Base-by-base conservation (phyloP, 2,797 vertebrate species). In the Chaunax sp. region DNA sequence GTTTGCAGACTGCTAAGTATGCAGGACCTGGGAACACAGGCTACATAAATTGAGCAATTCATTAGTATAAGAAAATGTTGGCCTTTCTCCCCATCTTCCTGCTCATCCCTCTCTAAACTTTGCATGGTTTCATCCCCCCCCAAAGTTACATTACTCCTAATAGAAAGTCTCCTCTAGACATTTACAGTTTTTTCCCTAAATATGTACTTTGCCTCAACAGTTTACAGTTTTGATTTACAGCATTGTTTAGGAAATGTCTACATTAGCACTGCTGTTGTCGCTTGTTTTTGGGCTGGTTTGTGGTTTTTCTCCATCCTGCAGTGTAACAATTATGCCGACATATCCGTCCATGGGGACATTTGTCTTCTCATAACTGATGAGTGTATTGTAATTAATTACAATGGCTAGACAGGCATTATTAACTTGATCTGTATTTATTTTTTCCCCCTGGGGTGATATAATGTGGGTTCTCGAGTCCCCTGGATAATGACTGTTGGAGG, bases 381-480 rank as follows among this genome's bases (percentile, higher is more conserved):
- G 75, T 85, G 72, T 75, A 85, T 89, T 88, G 82, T 84, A 86
- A 86, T 91, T 87, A 90, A 91, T 89, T 57, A 88, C 80, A 87
- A 87, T 82, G 69, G 74, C 66, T 59, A 67, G 84, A 88, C 83
- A 81, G 64, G 64, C 74, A 82, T 86, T 91, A 89, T 91, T 88
- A 89, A 89, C 81, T 88, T 90, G 86, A 90, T 88, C 74, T 79
- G 87, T 86, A 86, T 90, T 90, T 86, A 84, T 89, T 86, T 87
- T 81, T 74, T 69, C 75, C 73, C n/a, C 79, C 80, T 81, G 64
- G 61, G 72, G 83, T 79, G 69, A 75, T 87, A 81, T 83, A 79
- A 82, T 75, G 50, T 76, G 54, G 75, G 78, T 85, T 87, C 73
- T 85, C 75, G 81, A 88, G 86, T 88, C 78, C 81, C 82, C 52